Conservation (phyloP, 2,797 vertebrate species). For the Staurois parvus region DNA sequence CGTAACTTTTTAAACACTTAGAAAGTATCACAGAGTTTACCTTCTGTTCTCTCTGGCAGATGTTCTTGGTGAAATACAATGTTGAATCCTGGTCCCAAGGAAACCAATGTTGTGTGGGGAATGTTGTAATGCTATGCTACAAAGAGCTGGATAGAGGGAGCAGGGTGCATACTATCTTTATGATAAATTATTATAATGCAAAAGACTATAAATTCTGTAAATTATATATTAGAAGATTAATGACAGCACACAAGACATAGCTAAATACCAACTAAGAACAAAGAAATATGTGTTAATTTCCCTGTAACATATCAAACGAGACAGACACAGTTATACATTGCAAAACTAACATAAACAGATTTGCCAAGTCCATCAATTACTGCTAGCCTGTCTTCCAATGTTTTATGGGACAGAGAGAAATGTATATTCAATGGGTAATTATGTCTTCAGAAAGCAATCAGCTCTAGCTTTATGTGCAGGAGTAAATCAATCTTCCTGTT, state of each 20-base stretch:
- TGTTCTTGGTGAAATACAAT: too few species aligned
- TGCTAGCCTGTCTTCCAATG: background rate
- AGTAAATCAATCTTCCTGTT: conserved; percentile 45
- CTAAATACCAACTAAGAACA: conserved; percentile 9
- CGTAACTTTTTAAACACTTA: too few species aligned
- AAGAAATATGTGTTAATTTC: conserved; percentile 22
- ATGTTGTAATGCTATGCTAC: background rate
- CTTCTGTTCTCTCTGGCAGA: too few species aligned
- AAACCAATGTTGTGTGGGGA: background rate
- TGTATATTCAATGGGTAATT: conserved; percentile 45
- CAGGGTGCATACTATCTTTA: background rate
- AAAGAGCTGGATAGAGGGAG: too few species aligned
- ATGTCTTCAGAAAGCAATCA: conserved; percentile 11
- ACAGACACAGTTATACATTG: conserved; percentile 34
- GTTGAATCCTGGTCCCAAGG: background rate
- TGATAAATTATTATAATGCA: background rate
- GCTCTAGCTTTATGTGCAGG: conserved; percentile 28
- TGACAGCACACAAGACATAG: background rate
- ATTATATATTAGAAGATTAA: background rate
- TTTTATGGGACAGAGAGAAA: conserved; percentile 34
- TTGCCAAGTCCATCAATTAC: conserved; percentile 43
- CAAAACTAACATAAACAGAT: conserved; percentile 46
- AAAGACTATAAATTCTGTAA: background rate
- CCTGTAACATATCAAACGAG: conserved; percentile 47
- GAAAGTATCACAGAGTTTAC: too few species aligned